These are phyloP conservation scores for Drosophila sproati DNA, from an alignment of 1,140 invertebrate genomes.

Conservation along the genomic window DNA sequence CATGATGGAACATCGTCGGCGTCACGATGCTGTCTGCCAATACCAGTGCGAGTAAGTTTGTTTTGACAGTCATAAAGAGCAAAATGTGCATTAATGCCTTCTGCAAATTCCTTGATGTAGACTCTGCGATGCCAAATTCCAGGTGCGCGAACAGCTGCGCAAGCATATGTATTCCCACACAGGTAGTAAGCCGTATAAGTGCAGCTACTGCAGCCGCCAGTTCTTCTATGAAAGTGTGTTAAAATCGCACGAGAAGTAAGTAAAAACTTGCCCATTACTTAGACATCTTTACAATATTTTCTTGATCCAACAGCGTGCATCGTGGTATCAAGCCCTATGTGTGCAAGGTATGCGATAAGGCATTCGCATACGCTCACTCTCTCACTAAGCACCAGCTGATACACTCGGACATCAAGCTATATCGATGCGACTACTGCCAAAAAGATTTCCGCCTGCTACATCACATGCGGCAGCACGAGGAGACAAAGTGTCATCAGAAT, in stretches of 20 bases:
- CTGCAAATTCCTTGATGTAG: constrained; percentile 26
- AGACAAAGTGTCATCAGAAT: constrained; percentile 77
- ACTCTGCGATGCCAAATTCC: constrained; percentile 75
- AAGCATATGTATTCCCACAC: constrained; percentile 82
- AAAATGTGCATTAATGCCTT: not conserved
- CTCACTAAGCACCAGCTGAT: constrained; percentile 79
- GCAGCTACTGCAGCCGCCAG: constrained; percentile 74
- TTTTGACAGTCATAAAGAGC: not conserved
- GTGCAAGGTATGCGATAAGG: constrained; percentile 76
- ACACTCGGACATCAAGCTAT: constrained; percentile 76
- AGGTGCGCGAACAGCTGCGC: constrained; percentile 70
- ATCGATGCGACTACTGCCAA: constrained; percentile 74
- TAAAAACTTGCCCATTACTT: not conserved
- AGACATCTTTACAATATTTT: not conserved
- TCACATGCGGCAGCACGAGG: constrained; percentile 80
- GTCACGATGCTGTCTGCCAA: constrained; percentile 68
- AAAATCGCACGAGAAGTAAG: constrained; percentile 78
- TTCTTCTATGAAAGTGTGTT: constrained; percentile 81
- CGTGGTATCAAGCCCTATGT: constrained; percentile 78
- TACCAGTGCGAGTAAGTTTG: constrained; percentile 77
- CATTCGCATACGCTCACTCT: constrained; percentile 76
- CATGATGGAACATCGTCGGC: constrained; percentile 76
- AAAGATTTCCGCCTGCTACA: constrained; percentile 80
- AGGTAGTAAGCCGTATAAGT: constrained; percentile 77
- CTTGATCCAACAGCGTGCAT: constrained; percentile 60